Base-by-base conservation (phyloP, 2,888 invertebrate species). In the Pollenia labialis region DNA sequence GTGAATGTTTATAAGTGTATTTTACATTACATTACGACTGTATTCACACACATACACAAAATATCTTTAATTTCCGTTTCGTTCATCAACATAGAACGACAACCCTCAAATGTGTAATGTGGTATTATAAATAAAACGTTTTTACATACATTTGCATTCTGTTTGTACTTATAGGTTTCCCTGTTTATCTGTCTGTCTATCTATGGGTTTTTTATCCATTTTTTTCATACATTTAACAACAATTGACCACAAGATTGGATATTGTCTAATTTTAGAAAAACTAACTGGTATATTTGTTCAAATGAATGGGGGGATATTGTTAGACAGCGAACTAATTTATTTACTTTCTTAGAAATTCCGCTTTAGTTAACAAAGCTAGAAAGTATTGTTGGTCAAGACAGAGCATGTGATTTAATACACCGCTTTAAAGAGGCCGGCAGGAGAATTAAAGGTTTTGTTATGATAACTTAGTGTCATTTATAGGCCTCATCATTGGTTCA, bases 1-100 rank as follows among this genome's bases (percentile, higher is more conserved):
- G n/a, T 42, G 12, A n/a, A 8, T 40, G 9, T 58, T 10, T 52
- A 0, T 58, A 48, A 10, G 42, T 46, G 23, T 50, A 58, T 58
- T 9, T 23, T 4, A 12, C 7, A 23, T n/a, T 23, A 44, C n/a
- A 23, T n/a, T 23, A 44, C n/a, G 18, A 12, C 40, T 8, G 42
- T 14, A 52, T 23, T 11, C 46, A 56, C 40, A 42, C 60, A 69
- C 18, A 32, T 14, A 44, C 14, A 18, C 40, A 54, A 68, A 80
- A 80, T 44, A 77, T 66, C 11, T 79, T 79, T 80, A 85, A 85
- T 85, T 85, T 85, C 84, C 84, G 74, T 80, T 85, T 44, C 23
- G 60, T 79, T 85, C 46, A 74, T 74, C 18, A 7, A 12, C 46
- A 32, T 9, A 7, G 23, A 54, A 64, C 2, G 14, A 62, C 18